Evolutionary conservation across 2,888 invertebrate species (phyloP).

Genomic region (Cerastoderma edule): DNA sequence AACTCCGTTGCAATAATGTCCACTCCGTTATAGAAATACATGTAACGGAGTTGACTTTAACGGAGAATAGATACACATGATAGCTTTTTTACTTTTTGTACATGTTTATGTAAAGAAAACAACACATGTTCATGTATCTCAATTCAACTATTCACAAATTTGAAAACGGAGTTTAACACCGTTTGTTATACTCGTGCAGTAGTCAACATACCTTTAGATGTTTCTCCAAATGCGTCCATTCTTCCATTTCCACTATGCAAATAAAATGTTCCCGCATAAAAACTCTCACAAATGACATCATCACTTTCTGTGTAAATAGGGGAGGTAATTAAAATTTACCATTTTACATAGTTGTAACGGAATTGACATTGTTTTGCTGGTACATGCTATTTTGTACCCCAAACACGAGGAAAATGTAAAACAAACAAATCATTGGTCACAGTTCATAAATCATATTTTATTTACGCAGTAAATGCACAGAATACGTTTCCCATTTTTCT

Average conservation of each 20-base stretch:
- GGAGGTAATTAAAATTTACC: background rate
- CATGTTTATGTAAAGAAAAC: background rate
- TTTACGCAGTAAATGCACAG: no score
- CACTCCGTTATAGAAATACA: slow-evolving; percentile 13
- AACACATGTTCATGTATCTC: background rate
- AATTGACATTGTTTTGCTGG: slow-evolving; percentile 1
- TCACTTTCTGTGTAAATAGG: background rate
- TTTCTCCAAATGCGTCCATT: background rate
- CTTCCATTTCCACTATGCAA: background rate
- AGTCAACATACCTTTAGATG: background rate
- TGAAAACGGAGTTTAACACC: background rate
- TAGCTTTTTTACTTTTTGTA: background rate
- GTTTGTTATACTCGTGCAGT: background rate
- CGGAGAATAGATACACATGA: no score
- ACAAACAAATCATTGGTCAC: no score
- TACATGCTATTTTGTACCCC: background rate
- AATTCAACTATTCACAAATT: background rate
- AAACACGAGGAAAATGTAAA: no score
- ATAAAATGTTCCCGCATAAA: background rate
- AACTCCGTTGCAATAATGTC: background rate
- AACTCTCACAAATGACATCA: slow-evolving; percentile 1
- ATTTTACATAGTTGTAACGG: background rate
- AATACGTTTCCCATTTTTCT: no score
- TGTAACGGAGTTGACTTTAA: background rate
- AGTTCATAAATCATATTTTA: no score